Evolutionary conservation across 30 jellyfish, hydroid and myxozoan species (phyloP).

Genomic region (Rhopilema esculentum): DNA sequence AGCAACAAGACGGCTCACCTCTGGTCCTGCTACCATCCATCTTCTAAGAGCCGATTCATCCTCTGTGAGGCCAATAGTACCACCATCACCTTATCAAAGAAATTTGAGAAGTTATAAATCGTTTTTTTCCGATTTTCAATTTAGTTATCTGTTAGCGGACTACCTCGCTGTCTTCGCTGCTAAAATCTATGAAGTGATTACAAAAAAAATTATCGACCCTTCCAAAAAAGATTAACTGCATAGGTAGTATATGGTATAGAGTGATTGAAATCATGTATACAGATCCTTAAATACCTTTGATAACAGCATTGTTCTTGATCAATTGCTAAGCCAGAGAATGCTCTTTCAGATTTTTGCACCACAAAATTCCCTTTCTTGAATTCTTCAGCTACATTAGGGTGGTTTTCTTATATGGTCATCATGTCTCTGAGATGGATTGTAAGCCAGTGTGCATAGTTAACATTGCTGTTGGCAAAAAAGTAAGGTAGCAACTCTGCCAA

Average conservation of each 20-base stretch:
- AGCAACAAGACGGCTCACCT: conserved; percentile 33
- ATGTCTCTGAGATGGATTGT: conserved; percentile 28
- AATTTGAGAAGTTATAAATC: neutral
- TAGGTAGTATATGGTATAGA: neutral
- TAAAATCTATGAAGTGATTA: neutral
- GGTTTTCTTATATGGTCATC: neutral
- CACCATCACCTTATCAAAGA: conserved; percentile 29
- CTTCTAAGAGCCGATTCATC: conserved; percentile 34
- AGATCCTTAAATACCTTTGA: conserved; percentile 24
- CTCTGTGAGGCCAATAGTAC: conserved; percentile 54
- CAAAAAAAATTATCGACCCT: neutral
- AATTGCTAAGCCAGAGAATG: conserved; percentile 30
- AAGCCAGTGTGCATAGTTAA: conserved; percentile 40
- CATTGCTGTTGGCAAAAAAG: conserved; percentile 24
- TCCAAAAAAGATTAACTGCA: neutral
- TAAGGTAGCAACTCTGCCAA: conserved; percentile 39
- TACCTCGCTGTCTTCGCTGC: neutral
- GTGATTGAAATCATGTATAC: neutral
- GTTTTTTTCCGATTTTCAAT: neutral
- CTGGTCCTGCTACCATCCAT: conserved; percentile 72
- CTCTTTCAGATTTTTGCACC: conserved; percentile 23
- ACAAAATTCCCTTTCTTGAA: conserved; percentile 20
- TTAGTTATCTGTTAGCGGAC: neutral
- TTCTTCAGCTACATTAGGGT: conserved; percentile 38
- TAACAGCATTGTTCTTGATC: conserved; percentile 50